These are phyloP conservation scores for Syrista parreyssii DNA, from an alignment of 2,888 invertebrate species.

Conservation along the genomic window DNA sequence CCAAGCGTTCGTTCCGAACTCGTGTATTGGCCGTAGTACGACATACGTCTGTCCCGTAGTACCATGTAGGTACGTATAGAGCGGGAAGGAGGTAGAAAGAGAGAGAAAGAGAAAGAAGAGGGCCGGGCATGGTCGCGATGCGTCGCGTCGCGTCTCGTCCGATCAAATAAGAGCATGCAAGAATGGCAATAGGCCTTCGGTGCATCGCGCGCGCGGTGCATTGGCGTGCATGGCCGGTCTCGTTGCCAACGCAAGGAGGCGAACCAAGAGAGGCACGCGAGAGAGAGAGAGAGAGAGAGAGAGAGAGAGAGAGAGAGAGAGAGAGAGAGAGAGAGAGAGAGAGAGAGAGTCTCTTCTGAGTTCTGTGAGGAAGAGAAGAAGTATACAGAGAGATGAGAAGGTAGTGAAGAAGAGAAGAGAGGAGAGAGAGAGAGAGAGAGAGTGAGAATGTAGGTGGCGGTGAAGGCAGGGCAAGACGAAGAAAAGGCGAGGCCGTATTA, in stretches of 20 bases:
- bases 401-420: conserved; percentile 8
- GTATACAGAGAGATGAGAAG: neutral
- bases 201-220: neutral
- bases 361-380: neutral
- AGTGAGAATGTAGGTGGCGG: conserved; percentile 1
- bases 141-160: neutral
- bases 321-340: neutral
- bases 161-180: neutral
- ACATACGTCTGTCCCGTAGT: neutral
- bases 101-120: neutral
- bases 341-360: neutral
- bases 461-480: conserved; percentile 2
- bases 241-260: neutral
- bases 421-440: conserved; percentile 4
- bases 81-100: conserved; percentile 7
- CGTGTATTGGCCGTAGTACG: neutral
- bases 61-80: neutral
- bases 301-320: neutral
- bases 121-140: neutral
- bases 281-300: conserved; percentile 5
- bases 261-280: neutral
- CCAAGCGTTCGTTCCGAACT: neutral
- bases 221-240: neutral
- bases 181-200: conserved; percentile 1
- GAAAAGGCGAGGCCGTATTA: conserved; percentile 5